phyloP scores from a whole-genome alignment of 2,797 vertebrate species.

The Molossus alvarezi region DNA sequence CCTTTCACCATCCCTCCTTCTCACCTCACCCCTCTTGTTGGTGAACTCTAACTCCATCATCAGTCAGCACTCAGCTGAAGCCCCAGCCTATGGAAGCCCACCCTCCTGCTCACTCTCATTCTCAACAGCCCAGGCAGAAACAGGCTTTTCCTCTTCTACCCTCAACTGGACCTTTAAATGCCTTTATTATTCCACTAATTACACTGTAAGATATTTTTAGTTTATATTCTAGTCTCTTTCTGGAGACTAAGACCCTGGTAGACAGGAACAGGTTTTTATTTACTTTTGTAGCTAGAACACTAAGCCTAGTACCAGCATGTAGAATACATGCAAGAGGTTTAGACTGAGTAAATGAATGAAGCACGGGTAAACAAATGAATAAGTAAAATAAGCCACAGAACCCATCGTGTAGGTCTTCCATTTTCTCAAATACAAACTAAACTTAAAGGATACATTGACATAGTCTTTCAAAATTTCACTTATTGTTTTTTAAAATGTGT shows the following conservation, averaged over 20 bases:
- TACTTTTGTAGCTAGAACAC: not conserved
- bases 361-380: not conserved
- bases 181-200: not conserved
- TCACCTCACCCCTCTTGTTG: not conserved
- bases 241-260: not conserved
- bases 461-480: not conserved
- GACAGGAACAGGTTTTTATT: not conserved
- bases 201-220: not conserved
- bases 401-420: not conserved
- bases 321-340: not conserved
- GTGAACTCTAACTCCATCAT: not conserved
- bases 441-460: not conserved
- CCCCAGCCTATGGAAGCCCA: not conserved
- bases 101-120: not conserved
- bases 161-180: not conserved
- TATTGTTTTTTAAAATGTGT: not conserved
- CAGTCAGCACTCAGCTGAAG: not conserved
- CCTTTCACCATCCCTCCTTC: not conserved
- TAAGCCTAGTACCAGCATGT: not conserved
- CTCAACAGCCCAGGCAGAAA: not conserved
- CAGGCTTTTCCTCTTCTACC: not conserved
- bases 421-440: not conserved
- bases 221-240: not conserved
- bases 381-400: not conserved
- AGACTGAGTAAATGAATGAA: not conserved